A percentile compares a stretch with the other conserved stretches of the same genome.
Evolutionary conservation across 2,888 invertebrate genomes (phyloP).

Genomic region (Eueremaeus valkanovi): DNA sequence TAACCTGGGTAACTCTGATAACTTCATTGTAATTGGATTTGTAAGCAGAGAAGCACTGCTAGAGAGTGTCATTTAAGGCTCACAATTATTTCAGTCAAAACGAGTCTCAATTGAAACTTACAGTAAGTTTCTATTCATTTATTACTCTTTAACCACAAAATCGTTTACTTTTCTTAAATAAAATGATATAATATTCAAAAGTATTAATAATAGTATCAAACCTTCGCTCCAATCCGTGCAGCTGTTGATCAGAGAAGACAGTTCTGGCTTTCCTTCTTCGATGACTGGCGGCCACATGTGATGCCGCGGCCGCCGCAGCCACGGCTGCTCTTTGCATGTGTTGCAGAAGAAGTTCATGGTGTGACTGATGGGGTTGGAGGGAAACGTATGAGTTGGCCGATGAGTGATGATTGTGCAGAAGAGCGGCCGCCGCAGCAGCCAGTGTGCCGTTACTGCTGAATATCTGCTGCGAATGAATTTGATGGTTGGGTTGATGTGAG

Average conservation of each 20-base stretch:
- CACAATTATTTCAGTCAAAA: too few relatives aligned
- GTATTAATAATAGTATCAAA: too few relatives aligned
- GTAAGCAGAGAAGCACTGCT: not conserved
- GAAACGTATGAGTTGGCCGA: not conserved
- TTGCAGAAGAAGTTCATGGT: slow-evolving; percentile 41
- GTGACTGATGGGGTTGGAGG: slow-evolving; percentile 13
- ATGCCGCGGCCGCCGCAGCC: slow-evolving; percentile 38
- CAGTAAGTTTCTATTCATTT: too few relatives aligned
- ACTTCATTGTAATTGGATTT: too few relatives aligned
- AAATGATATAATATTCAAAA: too few relatives aligned
- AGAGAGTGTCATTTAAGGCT: not conserved
- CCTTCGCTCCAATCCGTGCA: slow-evolving; percentile 80
- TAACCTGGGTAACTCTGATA: too few relatives aligned
- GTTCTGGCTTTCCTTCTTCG: slow-evolving; percentile 93
- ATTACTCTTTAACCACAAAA: too few relatives aligned
- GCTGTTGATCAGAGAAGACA: slow-evolving; percentile 66
- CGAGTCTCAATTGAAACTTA: too few relatives aligned
- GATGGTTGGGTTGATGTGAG: not conserved
- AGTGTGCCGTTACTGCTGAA: not conserved
- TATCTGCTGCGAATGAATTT: slow-evolving; percentile 25
- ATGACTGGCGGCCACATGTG: slow-evolving; percentile 41
- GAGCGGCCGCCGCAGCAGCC: slow-evolving; percentile 37
- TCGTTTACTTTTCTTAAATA: too few relatives aligned
- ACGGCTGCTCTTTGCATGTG: slow-evolving; percentile 43
- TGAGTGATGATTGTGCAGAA: slow-evolving; percentile 31